Conservation (phyloP, 2,113 vertebrate species). For the Seriola rivoliana region DNA sequence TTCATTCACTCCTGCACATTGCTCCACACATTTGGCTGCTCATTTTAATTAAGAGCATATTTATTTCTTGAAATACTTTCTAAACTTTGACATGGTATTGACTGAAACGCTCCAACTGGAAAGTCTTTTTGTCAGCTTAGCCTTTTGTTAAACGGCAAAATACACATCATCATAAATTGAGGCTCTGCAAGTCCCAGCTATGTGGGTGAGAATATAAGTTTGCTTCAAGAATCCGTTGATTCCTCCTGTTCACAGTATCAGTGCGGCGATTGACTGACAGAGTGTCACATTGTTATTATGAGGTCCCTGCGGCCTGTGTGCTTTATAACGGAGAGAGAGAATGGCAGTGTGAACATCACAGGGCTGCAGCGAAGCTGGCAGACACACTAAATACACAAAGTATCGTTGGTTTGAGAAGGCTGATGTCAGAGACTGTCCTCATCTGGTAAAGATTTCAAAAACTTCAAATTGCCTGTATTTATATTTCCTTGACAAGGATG, state of each 20-base stretch:
- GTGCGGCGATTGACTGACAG: constrained; percentile 73
- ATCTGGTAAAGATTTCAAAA: neutral
- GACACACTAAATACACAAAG: constrained; percentile 4
- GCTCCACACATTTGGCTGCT: constrained; percentile 35
- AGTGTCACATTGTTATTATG: constrained; percentile 61
- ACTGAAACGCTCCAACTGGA: constrained; percentile 16
- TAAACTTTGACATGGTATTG: constrained; percentile 14
- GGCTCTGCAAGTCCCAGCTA: neutral
- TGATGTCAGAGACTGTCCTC: neutral
- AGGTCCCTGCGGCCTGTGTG: constrained; percentile 48
- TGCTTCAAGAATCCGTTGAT: constrained; percentile 12
- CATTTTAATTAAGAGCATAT: constrained; percentile 54
- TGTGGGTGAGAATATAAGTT: neutral
- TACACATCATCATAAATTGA: neutral
- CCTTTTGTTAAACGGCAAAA: neutral
- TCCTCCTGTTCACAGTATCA: constrained; percentile 6
- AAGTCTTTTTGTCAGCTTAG: constrained; percentile 6
- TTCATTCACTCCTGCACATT: constrained; percentile 13
- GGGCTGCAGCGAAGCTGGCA: constrained; percentile 30
- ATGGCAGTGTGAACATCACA: constrained; percentile 60
- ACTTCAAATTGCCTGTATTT: neutral
- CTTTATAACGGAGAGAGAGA: constrained; percentile 42
- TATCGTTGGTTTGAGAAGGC: neutral
- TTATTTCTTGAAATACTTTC: constrained; percentile 51
- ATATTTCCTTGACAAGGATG: neutral